Evolutionary conservation across 92 coral and sea anemone species (phyloP), one percentile per base, ranked within the genome.

Genomic region (Palythoa grandiflora): DNA sequence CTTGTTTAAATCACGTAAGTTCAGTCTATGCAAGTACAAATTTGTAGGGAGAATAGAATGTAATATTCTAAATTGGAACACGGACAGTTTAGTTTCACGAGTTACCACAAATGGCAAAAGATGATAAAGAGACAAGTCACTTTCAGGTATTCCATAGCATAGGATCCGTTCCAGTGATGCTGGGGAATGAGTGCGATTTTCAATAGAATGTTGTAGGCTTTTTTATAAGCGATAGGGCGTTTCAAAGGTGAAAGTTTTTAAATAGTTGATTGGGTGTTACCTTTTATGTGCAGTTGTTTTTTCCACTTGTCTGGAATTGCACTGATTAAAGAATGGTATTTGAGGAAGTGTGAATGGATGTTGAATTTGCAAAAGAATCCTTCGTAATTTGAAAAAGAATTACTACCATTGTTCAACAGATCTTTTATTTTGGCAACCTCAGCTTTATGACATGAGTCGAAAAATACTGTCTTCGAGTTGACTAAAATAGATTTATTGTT

Each of bases 91-190:
- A 9, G 85, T 87, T 76, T 87, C 89, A 6, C 73, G 55, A 5
- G 89, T 87, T 87, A 77, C 40, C 19, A 68, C 60, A 50, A 87
- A 87, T 35, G 78, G 89, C 2, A 87, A 40, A 11, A 51, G 38
- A 50, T 77, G 77, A 65, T 35, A 9, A 35, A 71, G 75, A 71
- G 75, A 47, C 6, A 71, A 15, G 21, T 71, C 9, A 1, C 9
- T 9, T 9, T 71, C 9, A 71, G 75, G 28, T 28, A 28, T 28
- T 28, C 28, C 28, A 28, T 28, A 28, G 28, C 28, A 28, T 28
- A 28, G 28, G 28, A 28, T 28, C 28, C 28, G 28, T 28, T 28
- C 28, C 28, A 0, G 28, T 28, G 28, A 28, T 28, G 28, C 28
- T 28, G 28, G 28, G 28, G 28, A 28, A 2, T 71, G 37, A 35